phyloP scores from a whole-genome alignment of 1,140 invertebrate species.

The Drosophila navojoa region DNA sequence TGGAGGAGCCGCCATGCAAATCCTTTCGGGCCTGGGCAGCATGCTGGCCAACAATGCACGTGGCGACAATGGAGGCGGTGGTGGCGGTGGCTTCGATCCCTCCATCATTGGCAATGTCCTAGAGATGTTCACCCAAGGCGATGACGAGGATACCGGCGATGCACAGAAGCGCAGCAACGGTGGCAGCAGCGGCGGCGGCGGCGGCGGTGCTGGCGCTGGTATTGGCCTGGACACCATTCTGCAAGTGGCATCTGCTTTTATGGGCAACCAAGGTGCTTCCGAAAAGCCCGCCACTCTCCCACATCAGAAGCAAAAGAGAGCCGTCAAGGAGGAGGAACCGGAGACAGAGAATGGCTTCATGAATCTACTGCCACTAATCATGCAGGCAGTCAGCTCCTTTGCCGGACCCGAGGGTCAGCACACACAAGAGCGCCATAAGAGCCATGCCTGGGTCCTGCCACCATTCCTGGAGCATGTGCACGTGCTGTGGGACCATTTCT shows the following conservation, averaged over 20 bases:
- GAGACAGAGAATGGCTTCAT: conserved; percentile 85
- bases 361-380: conserved; percentile 87
- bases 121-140: conserved; percentile 83
- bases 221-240: conserved; percentile 86
- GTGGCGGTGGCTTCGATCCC: conserved; percentile 83
- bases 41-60: conserved; percentile 73
- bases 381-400: conserved; percentile 86
- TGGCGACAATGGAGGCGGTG: conserved; percentile 48
- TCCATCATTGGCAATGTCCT: conserved; percentile 84
- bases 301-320: conserved; percentile 65
- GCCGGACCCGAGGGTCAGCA: conserved; percentile 85
- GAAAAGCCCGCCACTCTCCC: conserved; percentile 27
- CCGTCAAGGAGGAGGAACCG: conserved; percentile 48
- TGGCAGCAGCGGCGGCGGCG: conserved; percentile 36
- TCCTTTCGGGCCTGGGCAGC: conserved; percentile 84
- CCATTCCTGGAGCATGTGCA: conserved; percentile 90
- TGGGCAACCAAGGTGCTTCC: conserved; percentile 83
- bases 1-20: conserved; percentile 79
- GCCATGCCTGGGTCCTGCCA: conserved; percentile 89
- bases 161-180: conserved; percentile 45
- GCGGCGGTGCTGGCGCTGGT: conserved; percentile 38
- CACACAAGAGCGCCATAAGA: conserved; percentile 87
- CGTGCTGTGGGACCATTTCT: conserved; percentile 91
- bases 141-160: conserved; percentile 56
- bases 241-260: conserved; percentile 86